These are phyloP conservation scores for Dryococelus australis DNA, from an alignment of 2,888 invertebrate genomes.

Conservation along the genomic window DNA sequence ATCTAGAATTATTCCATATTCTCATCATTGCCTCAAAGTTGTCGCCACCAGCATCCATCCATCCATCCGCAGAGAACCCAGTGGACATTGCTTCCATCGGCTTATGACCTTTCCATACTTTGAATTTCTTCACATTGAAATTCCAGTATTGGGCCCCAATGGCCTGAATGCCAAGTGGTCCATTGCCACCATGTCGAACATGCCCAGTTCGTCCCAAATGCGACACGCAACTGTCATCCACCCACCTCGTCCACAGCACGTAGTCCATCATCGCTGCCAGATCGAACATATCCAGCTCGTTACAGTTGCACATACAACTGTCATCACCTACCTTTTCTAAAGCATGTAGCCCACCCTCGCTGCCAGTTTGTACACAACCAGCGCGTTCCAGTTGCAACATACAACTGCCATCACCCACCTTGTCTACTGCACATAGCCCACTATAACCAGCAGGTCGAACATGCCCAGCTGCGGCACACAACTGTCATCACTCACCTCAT, in stretches of 20 bases:
- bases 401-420: not conserved
- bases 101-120: too few species aligned
- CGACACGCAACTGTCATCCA: constrained; percentile 24
- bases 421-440: not conserved
- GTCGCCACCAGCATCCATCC: too few species aligned
- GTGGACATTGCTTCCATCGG: too few species aligned
- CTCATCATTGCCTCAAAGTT: too few species aligned
- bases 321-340: not conserved
- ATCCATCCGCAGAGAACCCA: too few species aligned
- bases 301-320: constrained; percentile 57
- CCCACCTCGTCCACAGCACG: constrained; percentile 56
- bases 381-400: constrained; percentile 61
- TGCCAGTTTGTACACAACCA: constrained; percentile 63
- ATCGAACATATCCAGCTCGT: constrained; percentile 64
- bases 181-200: constrained; percentile 63
- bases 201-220: constrained; percentile 65
- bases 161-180: too few species aligned
- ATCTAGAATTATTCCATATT: too few species aligned
- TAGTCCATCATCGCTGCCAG: constrained; percentile 63
- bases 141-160: too few species aligned
- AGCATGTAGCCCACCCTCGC: constrained; percentile 62
- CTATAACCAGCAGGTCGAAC: too few species aligned
- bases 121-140: too few species aligned
- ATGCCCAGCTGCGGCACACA: not conserved
- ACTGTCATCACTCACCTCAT: not conserved